phyloP scores from a whole-genome alignment of 2,113 vertebrate genomes.

The Phylloscopus trochiloides region DNA sequence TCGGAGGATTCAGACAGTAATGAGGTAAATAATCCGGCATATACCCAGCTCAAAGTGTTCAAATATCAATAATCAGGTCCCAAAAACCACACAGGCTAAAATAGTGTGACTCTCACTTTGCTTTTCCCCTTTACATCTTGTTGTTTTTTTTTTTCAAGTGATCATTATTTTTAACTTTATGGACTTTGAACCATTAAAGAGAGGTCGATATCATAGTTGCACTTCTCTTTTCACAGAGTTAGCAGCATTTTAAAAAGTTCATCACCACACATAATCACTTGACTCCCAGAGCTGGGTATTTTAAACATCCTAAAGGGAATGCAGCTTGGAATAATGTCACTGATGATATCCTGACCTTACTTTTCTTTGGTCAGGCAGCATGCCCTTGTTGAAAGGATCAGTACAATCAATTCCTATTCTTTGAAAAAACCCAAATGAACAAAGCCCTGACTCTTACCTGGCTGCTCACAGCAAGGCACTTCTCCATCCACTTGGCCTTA shows the following conservation, averaged over 20 bases:
- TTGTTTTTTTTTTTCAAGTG: not conserved
- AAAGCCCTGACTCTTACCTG: not conserved
- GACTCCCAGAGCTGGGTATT: not conserved
- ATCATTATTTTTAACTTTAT: not conserved
- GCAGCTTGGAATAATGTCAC: not conserved
- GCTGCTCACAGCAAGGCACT: not conserved
- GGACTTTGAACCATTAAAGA: not conserved
- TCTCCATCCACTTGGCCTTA: not conserved
- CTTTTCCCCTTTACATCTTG: not conserved
- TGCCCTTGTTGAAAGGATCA: not conserved
- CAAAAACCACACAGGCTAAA: not conserved
- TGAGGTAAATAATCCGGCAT: conserved; percentile 78
- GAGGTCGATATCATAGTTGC: not conserved
- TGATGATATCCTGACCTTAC: not conserved
- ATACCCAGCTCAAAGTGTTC: not conserved
- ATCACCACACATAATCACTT: not conserved
- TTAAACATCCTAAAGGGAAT: not conserved
- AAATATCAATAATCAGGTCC: not conserved
- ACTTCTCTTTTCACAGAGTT: not conserved
- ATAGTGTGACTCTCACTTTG: not conserved
- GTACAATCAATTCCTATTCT: not conserved
- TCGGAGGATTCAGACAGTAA: conserved; percentile 81
- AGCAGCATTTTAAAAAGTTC: not conserved
- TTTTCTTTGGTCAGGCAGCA: not conserved
- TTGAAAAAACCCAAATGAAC: not conserved